Evolutionary conservation across 2,113 vertebrate species (phyloP), one percentile per base, ranked within the genome.

Genomic region (Pterocles orientalis): DNA sequence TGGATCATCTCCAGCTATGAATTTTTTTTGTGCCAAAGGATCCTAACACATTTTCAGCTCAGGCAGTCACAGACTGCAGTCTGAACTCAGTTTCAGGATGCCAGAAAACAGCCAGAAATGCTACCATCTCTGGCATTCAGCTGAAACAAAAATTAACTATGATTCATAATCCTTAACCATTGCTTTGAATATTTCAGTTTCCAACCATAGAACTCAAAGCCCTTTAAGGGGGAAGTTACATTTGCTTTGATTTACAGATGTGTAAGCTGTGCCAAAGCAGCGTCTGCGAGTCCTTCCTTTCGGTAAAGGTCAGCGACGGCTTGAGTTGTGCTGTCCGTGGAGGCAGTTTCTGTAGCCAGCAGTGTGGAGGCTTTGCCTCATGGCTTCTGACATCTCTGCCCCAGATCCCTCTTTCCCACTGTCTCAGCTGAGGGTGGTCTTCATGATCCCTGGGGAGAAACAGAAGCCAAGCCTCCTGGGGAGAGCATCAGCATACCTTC

Each of bases 281-380:
- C 48, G 41, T 18, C 34, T 20, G 28, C 1, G 47, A 65, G 72
- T 3, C 57, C 26, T 34, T 58, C 70, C 75, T 43, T 34, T 28
- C 3, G 2, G 54, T 28, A 24, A 36, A 87, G 85, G 23, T 48
- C 92, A 5, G 53, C 2, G 73, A 6, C 18, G 47, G 51, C 79
- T 87, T 51, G n/a, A n/a, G n/a, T n/a, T n/a, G n/a, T n/a, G n/a
- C n/a, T 15, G 9, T 60, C 31, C 0, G 0, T 2, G 48, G 26
- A 53, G 80, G n/a, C n/a, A 23, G 39, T 24, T 68, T 61, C 48
- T 29, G 54, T 16, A 24, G 48, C 36, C 24, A 19, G 39, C 16
- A 1, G 33, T 2, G 1, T 18, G 48, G 43, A 62, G 14, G 14
- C 18, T 76, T 11, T 36, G 48, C 70, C 65, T 24, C 2, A 7